Conservation (phyloP, 2,888 invertebrate genomes). For the Heliconius aoede region DNA sequence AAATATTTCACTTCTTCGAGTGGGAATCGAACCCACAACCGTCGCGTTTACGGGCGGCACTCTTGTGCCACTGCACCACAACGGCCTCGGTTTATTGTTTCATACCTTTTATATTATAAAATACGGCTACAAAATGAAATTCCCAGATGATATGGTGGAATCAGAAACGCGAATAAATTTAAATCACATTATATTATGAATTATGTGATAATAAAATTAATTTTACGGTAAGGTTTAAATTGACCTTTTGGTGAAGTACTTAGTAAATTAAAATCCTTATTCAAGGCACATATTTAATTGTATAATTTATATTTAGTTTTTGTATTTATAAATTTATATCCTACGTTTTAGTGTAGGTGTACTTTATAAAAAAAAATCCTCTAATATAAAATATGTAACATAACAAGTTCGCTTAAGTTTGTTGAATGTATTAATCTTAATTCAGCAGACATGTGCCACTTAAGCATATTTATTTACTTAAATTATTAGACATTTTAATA, state of each 20-base stretch:
- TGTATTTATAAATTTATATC: too few species aligned
- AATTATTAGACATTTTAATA: background rate
- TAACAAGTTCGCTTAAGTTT: too few species aligned
- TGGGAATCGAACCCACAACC: too few species aligned
- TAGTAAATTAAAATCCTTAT: background rate
- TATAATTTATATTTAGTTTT: too few species aligned
- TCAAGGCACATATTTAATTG: too few species aligned
- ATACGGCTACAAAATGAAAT: background rate
- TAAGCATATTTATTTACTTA: background rate
- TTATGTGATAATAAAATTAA: background rate
- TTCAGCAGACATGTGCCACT: background rate
- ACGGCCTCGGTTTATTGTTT: background rate
- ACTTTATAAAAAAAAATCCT: too few species aligned
- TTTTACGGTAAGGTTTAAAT: background rate
- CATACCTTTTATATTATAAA: background rate
- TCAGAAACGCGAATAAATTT: background rate
- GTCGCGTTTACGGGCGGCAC: too few species aligned
- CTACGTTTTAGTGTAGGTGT: too few species aligned
- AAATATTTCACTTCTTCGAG: too few species aligned
- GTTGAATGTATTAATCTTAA: too few species aligned
- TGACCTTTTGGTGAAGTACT: background rate
- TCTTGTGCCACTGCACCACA: too few species aligned
- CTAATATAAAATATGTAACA: too few species aligned
- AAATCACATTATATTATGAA: background rate
- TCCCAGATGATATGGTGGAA: background rate